These are phyloP conservation scores for Sparus aurata DNA, from an alignment of 2,797 vertebrate species.

Conservation along the genomic window DNA sequence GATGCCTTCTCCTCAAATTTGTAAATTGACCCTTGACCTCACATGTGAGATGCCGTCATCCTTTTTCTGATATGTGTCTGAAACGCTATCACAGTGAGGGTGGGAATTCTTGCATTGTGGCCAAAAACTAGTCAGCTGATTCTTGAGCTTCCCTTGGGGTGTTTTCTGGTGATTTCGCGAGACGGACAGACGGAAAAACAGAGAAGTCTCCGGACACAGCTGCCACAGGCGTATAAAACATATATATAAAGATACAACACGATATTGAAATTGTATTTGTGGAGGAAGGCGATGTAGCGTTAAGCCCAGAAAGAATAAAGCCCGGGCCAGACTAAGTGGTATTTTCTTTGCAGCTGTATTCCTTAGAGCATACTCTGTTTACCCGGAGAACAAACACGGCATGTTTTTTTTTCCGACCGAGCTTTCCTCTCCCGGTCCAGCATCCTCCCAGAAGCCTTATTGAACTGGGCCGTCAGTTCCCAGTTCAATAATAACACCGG, in stretches of 20 bases:
- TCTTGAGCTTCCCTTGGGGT: too few relatives aligned
- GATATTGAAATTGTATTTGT: background rate
- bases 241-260: background rate
- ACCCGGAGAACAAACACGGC: conserved; percentile 24
- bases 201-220: too few relatives aligned
- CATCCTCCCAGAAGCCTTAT: conserved; percentile 45
- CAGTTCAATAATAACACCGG: background rate
- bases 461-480: conserved; percentile 57
- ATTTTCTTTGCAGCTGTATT: background rate
- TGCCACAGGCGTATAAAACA: too few relatives aligned
- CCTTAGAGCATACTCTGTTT: background rate
- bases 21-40: too few relatives aligned
- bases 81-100: too few relatives aligned
- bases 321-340: background rate
- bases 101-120: too few relatives aligned
- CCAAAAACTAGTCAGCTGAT: too few relatives aligned
- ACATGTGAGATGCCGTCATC: too few relatives aligned
- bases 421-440: conserved; percentile 29
- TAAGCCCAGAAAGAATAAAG: background rate
- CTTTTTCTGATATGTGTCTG: too few relatives aligned
- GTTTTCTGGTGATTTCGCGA: too few relatives aligned
- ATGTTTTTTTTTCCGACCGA: conserved; percentile 23
- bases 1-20: background rate
- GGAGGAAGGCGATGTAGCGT: background rate
- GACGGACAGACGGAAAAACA: too few relatives aligned